phyloP scores from a whole-genome alignment of 2,888 invertebrate genomes.

The Pelosia muscerda region DNA sequence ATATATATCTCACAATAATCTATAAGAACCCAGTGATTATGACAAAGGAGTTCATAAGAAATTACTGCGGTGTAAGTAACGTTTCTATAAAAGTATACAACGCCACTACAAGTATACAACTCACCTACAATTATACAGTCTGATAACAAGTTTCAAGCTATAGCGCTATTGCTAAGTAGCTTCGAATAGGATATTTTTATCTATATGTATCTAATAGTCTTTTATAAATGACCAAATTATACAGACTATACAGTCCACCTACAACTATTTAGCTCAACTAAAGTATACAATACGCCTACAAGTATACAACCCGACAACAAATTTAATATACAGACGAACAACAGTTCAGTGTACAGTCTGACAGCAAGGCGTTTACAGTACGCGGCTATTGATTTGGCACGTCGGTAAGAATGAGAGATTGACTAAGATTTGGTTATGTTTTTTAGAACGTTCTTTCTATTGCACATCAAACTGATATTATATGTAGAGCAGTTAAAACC shows the following conservation, averaged over 20 bases:
- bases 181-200: background rate
- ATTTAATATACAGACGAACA: background rate
- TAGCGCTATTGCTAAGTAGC: background rate
- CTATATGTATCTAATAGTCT: slow-evolving; percentile 2
- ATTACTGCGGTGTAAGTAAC: background rate
- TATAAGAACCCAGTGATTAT: background rate
- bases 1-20: background rate
- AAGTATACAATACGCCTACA: slow-evolving; percentile 3
- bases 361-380: background rate
- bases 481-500: background rate
- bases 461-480: background rate
- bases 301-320: slow-evolving; percentile 5
- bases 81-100: slow-evolving; percentile 5
- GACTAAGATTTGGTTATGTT: background rate
- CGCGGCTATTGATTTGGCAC: background rate
- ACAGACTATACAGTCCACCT: slow-evolving; percentile 6
- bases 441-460: too few species aligned
- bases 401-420: background rate
- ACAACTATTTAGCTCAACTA: background rate
- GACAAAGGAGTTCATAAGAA: background rate
- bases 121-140: slow-evolving; percentile 1
- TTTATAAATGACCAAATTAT: background rate
- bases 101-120: background rate
- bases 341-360: background rate
- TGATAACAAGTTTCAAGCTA: background rate